Conservation (phyloP, 1,140 invertebrate genomes). For the Macrotrachela quadricornifera region DNA sequence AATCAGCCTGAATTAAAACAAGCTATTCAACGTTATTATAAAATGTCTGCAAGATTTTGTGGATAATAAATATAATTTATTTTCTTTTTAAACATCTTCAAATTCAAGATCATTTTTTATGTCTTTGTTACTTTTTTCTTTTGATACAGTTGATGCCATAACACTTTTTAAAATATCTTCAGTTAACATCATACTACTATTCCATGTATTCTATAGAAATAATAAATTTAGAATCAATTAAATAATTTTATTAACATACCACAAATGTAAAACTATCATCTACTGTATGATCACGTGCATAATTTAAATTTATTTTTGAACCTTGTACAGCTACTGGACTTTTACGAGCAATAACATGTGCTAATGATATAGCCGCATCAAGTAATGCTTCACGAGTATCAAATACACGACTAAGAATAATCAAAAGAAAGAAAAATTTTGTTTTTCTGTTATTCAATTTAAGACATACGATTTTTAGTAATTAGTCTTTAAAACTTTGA, state of each 20-base stretch:
- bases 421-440: neutral
- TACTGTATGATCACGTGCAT: slow-evolving; percentile 63
- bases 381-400: slow-evolving; percentile 45
- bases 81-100: too few species aligned
- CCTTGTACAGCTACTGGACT: slow-evolving; percentile 81
- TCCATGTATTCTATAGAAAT: slow-evolving; percentile 44
- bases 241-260: slow-evolving; percentile 37
- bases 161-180: slow-evolving; percentile 65
- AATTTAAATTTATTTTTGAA: slow-evolving; percentile 58
- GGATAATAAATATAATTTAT: too few species aligned
- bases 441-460: too few species aligned
- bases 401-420: slow-evolving; percentile 37
- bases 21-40: too few species aligned
- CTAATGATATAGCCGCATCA: slow-evolving; percentile 45
- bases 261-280: slow-evolving; percentile 63
- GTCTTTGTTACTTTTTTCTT: too few species aligned
- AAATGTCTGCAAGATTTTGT: too few species aligned
- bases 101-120: too few species aligned
- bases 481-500: too few species aligned
- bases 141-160: slow-evolving; percentile 34
- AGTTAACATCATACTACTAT: slow-evolving; percentile 63
- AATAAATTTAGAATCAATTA: slow-evolving; percentile 12
- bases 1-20: too few species aligned
- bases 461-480: too few species aligned
- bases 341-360: slow-evolving; percentile 56